These are phyloP conservation scores for Hippocampus zosterae DNA, from an alignment of 2,113 vertebrate genomes.

Conservation along the genomic window DNA sequence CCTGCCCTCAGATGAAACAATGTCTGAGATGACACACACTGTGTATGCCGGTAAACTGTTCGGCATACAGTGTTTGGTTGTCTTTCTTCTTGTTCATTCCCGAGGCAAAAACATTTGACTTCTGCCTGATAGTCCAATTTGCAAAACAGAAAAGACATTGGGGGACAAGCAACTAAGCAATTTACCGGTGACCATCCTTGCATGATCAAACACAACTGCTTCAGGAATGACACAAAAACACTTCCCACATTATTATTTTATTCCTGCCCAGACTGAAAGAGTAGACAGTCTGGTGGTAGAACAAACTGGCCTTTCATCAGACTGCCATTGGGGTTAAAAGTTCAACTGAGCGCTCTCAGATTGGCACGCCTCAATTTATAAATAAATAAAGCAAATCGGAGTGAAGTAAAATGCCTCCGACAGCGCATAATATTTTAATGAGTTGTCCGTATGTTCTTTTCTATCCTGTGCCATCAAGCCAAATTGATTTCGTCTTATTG, in stretches of 20 bases:
- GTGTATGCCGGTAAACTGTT: conserved; percentile 25
- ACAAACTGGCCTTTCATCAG: conserved; percentile 25
- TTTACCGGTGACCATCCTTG: neutral
- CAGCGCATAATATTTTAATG: neutral
- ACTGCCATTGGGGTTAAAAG: conserved; percentile 32
- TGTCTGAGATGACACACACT: conserved; percentile 36
- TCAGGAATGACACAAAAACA: neutral
- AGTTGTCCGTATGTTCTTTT: neutral
- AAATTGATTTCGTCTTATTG: neutral
- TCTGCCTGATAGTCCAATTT: conserved; percentile 11
- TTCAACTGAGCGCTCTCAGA: conserved; percentile 21
- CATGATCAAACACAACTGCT: neutral
- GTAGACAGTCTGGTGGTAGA: conserved; percentile 22
- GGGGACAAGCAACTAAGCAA: neutral
- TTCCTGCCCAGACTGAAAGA: conserved; percentile 31
- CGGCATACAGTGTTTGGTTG: too few species aligned
- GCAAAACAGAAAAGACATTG: neutral
- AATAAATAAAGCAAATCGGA: conserved; percentile 5
- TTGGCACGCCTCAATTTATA: conserved; percentile 8
- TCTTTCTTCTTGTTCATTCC: neutral
- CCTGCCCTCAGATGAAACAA: conserved; percentile 65
- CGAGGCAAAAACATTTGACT: conserved; percentile 2
- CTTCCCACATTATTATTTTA: conserved; percentile 35
- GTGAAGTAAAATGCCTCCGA: neutral
- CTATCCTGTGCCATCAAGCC: neutral